Evolutionary conservation across 2,888 invertebrate species (phyloP).

Genomic region (Orthosia gothica): DNA sequence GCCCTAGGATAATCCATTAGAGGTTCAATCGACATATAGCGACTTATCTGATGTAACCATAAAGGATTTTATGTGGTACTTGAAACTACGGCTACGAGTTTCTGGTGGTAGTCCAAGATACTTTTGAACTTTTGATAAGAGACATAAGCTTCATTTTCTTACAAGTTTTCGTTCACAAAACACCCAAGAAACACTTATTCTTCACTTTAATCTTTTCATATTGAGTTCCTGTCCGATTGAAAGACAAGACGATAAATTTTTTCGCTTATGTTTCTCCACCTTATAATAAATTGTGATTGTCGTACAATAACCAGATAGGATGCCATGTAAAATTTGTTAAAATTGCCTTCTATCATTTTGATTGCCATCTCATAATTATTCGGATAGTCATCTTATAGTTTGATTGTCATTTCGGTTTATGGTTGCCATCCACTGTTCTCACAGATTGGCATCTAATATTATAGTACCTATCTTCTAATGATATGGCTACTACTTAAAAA

Average conservation of each 20-base stretch:
- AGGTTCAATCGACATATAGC: conserved; percentile 34
- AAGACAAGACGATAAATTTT: too few species aligned
- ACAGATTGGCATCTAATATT: neutral
- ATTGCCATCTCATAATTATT: too few species aligned
- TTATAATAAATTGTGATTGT: too few species aligned
- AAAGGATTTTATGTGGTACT: neutral
- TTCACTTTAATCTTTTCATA: too few species aligned
- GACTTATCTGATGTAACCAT: conserved; percentile 24
- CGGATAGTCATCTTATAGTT: neutral
- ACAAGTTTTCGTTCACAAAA: neutral
- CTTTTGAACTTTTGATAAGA: neutral
- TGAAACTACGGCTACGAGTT: neutral
- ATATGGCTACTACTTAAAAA: neutral
- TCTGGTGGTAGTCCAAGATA: neutral
- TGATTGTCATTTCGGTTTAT: neutral
- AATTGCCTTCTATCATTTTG: neutral
- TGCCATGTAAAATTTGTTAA: too few species aligned
- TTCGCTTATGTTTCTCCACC: too few species aligned
- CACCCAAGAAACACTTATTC: neutral
- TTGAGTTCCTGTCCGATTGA: too few species aligned
- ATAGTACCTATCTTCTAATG: neutral
- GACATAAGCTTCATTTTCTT: neutral
- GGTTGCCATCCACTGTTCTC: neutral
- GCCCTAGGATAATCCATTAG: conserved; percentile 28
- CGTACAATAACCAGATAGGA: too few species aligned